A percentile compares a stretch with the other conserved stretches of the same genome.
phyloP scores from a whole-genome alignment of 2,797 vertebrate genomes.

The Cyprinella venusta region DNA sequence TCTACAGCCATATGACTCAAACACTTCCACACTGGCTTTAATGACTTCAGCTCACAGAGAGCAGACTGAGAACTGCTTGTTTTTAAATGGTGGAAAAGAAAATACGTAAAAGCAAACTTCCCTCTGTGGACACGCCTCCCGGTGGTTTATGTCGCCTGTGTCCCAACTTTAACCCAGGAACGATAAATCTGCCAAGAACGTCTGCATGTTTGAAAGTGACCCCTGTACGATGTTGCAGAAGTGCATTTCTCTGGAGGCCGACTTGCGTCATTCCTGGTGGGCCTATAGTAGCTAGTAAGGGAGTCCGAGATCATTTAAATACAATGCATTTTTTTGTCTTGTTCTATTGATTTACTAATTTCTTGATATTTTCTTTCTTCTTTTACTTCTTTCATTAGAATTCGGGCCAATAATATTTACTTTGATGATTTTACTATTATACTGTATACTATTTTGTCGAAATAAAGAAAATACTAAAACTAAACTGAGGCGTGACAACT shows the following conservation, averaged over 20 bases:
- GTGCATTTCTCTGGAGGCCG: constrained; percentile 33
- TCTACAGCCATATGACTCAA: constrained; percentile 74
- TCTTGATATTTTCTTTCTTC: background rate
- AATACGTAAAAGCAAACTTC: constrained; percentile 76
- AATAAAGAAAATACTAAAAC: background rate
- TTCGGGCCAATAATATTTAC: background rate
- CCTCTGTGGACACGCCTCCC: constrained; percentile 59
- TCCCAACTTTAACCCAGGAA: constrained; percentile 71
- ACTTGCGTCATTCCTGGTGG: constrained; percentile 10
- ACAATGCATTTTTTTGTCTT: background rate
- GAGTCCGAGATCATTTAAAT: constrained; percentile 36
- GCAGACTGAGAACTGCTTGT: constrained; percentile 73
- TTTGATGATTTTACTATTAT: background rate
- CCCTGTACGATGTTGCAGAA: constrained; percentile 65
- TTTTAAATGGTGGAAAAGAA: constrained; percentile 77
- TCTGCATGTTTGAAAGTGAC: constrained; percentile 44
- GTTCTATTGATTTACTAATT: background rate
- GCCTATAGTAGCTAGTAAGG: constrained; percentile 58
- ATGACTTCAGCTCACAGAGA: constrained; percentile 69
- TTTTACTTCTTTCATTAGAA: background rate
- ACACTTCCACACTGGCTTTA: constrained; percentile 71
- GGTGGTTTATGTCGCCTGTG: constrained; percentile 55
- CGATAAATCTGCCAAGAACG: constrained; percentile 80
- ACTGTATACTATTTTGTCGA: background rate
- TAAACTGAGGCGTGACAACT: background rate